Conservation (phyloP, 1,140 invertebrate genomes). For the Drosophila kepulauana region DNA sequence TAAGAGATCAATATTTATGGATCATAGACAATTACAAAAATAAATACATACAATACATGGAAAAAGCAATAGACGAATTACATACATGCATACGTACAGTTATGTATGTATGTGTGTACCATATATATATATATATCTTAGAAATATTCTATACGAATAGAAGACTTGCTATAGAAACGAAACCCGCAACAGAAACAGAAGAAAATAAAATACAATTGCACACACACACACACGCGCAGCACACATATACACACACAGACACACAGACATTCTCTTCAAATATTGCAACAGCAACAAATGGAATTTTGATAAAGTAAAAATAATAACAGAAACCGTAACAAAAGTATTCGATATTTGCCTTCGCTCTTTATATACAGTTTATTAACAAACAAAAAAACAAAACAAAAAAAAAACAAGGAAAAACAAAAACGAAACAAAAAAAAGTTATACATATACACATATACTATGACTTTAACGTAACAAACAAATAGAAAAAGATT, state of each 20-base stretch:
- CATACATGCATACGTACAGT: constrained; percentile 3
- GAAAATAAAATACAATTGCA: constrained; percentile 3
- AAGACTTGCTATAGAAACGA: constrained; percentile 34
- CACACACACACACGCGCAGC: constrained; percentile 26
- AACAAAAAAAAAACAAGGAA: constrained; percentile 24
- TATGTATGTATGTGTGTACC: constrained; percentile 28
- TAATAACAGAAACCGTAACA: constrained; percentile 68
- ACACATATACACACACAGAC: constrained; percentile 19
- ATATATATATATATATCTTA: constrained; percentile 28
- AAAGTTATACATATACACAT: background rate
- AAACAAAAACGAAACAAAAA: background rate
- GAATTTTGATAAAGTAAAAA: constrained; percentile 54
- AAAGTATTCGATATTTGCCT: constrained; percentile 84
- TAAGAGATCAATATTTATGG: constrained; percentile 32
- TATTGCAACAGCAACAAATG: constrained; percentile 59
- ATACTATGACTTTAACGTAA: background rate
- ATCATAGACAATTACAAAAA: constrained; percentile 37
- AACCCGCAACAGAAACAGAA: background rate
- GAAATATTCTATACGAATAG: constrained; percentile 29
- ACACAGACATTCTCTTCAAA: constrained; percentile 61
- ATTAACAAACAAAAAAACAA: constrained; percentile 33
- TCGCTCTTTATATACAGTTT: constrained; percentile 67
- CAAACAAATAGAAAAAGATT: constrained; percentile 32
- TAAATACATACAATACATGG: constrained; percentile 37
- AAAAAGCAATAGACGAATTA: constrained; percentile 67